Percentiles rank a stretch among this genome's conserved stretches.
phyloP scores from a whole-genome alignment of 2,888 invertebrate species.

The Teinopalpus imperialis region DNA sequence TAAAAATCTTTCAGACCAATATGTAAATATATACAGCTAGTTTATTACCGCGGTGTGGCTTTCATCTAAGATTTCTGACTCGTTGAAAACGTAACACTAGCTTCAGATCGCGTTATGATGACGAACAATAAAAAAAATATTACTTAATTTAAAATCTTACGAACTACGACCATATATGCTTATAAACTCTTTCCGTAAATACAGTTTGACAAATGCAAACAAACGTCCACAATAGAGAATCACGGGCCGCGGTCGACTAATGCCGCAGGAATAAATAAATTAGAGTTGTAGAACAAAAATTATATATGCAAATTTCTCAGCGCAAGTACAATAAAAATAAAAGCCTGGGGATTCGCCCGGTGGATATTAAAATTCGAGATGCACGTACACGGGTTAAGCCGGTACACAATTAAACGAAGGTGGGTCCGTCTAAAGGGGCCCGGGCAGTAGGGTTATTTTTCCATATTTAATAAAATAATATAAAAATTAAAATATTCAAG shows the following conservation, averaged over 20 bases:
- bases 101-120: no score
- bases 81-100: no score
- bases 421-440: slow-evolving; percentile 49
- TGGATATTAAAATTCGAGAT: slow-evolving; percentile 72
- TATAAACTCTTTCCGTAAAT: no score
- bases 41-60: no score
- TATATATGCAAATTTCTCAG: slow-evolving; percentile 53
- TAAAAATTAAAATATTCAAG: slow-evolving; percentile 74
- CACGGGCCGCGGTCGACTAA: slow-evolving; percentile 17
- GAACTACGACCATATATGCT: no score
- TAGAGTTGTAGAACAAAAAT: slow-evolving; percentile 36
- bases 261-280: slow-evolving; percentile 37
- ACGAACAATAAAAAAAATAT: no score
- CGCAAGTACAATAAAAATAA: slow-evolving; percentile 69
- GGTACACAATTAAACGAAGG: slow-evolving; percentile 48
- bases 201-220: no score
- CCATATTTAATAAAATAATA: slow-evolving; percentile 70
- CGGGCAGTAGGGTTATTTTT: slow-evolving; percentile 48
- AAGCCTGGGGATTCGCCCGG: slow-evolving; percentile 51
- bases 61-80: no score
- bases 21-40: no score
- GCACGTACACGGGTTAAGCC: slow-evolving; percentile 41
- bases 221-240: no score
- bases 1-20: no score
- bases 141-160: no score